Conservation (phyloP, 2,113 vertebrate genomes). For the Ochotona curzoniae region DNA sequence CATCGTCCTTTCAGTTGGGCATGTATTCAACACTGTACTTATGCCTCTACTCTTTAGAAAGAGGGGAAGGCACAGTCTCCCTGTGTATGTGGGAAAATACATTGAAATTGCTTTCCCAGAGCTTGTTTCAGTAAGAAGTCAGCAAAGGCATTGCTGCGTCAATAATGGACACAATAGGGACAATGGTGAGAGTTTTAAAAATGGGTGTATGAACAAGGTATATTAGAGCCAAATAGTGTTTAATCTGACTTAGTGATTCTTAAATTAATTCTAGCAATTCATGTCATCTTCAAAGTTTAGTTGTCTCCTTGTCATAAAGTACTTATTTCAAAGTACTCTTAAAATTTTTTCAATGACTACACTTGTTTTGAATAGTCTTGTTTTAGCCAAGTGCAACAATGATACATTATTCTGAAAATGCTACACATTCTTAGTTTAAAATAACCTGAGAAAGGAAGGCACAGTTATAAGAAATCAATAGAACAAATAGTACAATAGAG, state of each 20-base stretch:
- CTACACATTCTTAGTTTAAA: neutral
- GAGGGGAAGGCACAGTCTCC: no score
- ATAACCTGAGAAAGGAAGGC: neutral
- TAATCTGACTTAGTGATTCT: neutral
- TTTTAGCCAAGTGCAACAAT: slow-evolving; percentile 18
- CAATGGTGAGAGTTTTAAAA: neutral
- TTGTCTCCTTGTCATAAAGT: neutral
- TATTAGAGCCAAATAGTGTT: neutral
- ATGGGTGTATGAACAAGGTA: neutral
- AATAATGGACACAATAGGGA: no score
- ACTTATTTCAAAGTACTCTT: neutral
- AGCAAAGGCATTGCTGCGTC: no score
- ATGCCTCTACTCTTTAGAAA: no score
- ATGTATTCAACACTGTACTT: no score
- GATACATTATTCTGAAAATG: slow-evolving; percentile 22
- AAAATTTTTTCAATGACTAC: slow-evolving; percentile 6
- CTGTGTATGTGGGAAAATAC: no score
- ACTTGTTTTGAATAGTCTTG: slow-evolving; percentile 31
- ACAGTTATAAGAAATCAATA: slow-evolving; percentile 42
- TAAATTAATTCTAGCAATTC: neutral
- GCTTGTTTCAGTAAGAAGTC: no score
- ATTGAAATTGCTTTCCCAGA: no score
- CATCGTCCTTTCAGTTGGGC: no score
- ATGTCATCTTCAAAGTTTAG: neutral
- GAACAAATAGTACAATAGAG: slow-evolving; percentile 8